Evolutionary conservation across 2,797 vertebrate species (phyloP).

Genomic region (Linurgus olivaceus): DNA sequence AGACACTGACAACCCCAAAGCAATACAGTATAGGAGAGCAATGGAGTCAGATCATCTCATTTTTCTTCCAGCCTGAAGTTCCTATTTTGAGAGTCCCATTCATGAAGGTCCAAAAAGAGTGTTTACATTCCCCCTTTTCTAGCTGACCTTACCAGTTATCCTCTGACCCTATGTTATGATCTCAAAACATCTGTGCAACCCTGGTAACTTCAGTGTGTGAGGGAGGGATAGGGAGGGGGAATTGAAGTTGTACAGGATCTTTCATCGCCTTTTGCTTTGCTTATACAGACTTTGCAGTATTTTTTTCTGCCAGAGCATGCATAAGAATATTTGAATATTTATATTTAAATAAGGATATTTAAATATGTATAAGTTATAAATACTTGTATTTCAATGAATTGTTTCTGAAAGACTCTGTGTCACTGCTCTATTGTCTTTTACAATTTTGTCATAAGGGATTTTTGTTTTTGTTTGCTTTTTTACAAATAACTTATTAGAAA

Average conservation of each 20-base stretch:
- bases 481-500: conserved; percentile 10
- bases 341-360: conserved; percentile 5
- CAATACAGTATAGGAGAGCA: conserved; percentile 2
- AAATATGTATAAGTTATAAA: background rate
- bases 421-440: background rate
- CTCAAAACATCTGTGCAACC: conserved; percentile 65
- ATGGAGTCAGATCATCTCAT: conserved; percentile 52
- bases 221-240: background rate
- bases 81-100: conserved; percentile 71
- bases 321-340: conserved; percentile 28
- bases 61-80: conserved; percentile 65
- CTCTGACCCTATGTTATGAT: conserved; percentile 68
- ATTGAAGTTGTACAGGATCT: conserved; percentile 50
- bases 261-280: conserved; percentile 32
- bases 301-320: background rate
- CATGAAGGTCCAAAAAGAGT: conserved; percentile 62
- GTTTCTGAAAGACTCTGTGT: background rate
- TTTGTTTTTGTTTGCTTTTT: background rate
- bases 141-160: conserved; percentile 71
- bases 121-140: conserved; percentile 71
- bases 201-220: conserved; percentile 25
- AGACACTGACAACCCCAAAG: background rate
- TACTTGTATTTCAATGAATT: conserved; percentile 4
- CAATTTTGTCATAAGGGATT: background rate
- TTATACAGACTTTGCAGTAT: conserved; percentile 37